Evolutionary conservation across 1,140 invertebrate species (phyloP), one percentile per base, ranked within the genome.

Genomic region (Drosophila rufa): DNA sequence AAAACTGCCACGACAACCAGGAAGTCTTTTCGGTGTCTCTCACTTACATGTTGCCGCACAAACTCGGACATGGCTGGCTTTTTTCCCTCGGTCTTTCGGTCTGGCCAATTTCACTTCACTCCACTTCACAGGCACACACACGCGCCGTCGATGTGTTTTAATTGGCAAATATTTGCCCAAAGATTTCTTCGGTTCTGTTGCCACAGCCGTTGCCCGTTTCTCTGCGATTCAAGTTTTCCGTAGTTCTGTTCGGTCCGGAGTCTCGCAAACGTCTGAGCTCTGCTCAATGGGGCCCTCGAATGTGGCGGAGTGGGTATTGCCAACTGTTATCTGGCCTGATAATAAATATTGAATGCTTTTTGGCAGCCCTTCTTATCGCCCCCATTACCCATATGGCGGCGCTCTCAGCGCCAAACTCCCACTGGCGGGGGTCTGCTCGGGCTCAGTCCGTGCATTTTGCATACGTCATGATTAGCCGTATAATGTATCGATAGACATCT

Each of bases 331-430:
- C 83, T 50, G 48, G 47, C 30, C 75, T 77, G 83, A 87, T 87
- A 87, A 75, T 77, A 77, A 87, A 77, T 84, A 89, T 89, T 89
- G 80, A 87, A 83, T 73, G 67, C 80, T 80, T 83, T 86, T 87
- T 76, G 83, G 80, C 76, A 79, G 59, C 33, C 61, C 68, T 68
- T 80, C 68, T 74, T 80, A 87, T 82, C 83, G 58, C 19, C 47
- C 33, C 11, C 15, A 36, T 46, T 11, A 19, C 30, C 67, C 83
- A 82, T 80, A 89, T 77, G 74, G 79, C 30, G 17, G 19, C 15
- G 17, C 50, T 57, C 70, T 43, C 43, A 27, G 17, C 64, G 8
- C 12, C 19, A 9, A 58, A 57, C 25, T 40, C 17, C 40, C 2
- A 8, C 45, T 69, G 51, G 40, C 15, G 62, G 55, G 45, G 12